phyloP scores from a whole-genome alignment of 2,888 invertebrate species.

The Drosophila borealis region DNA sequence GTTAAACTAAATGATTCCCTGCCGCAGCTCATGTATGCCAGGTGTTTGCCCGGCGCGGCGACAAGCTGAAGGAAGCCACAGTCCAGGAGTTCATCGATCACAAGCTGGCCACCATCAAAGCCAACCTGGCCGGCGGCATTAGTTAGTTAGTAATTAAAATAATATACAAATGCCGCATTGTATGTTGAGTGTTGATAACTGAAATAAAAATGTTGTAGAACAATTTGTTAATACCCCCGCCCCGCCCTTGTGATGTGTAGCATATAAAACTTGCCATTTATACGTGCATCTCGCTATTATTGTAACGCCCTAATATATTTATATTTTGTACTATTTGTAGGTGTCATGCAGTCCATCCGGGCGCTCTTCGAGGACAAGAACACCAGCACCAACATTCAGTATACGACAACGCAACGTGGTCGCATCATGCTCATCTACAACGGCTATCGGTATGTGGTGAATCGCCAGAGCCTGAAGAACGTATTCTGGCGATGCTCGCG shows the following conservation, averaged over 20 bases:
- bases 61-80: constrained; percentile 64
- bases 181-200: constrained; percentile 49
- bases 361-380: constrained; percentile 81
- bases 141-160: constrained; percentile 22
- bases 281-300: background rate
- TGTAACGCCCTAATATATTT: background rate
- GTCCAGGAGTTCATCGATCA: constrained; percentile 79
- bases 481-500: constrained; percentile 85
- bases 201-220: constrained; percentile 60
- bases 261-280: background rate
- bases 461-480: constrained; percentile 84
- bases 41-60: constrained; percentile 82
- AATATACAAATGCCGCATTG: constrained; percentile 31
- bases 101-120: constrained; percentile 74
- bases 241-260: constrained; percentile 9
- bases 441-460: constrained; percentile 85
- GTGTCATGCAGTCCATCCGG: constrained; percentile 70
- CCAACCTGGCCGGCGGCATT: constrained; percentile 11
- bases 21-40: constrained; percentile 83
- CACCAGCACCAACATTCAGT: constrained; percentile 81
- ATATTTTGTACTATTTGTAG: constrained; percentile 32
- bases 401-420: constrained; percentile 84
- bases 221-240: constrained; percentile 16
- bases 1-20: background rate
- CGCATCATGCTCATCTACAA: constrained; percentile 84